Base-by-base conservation (phyloP, 2,113 vertebrate species). In the Istiophorus platypterus region DNA sequence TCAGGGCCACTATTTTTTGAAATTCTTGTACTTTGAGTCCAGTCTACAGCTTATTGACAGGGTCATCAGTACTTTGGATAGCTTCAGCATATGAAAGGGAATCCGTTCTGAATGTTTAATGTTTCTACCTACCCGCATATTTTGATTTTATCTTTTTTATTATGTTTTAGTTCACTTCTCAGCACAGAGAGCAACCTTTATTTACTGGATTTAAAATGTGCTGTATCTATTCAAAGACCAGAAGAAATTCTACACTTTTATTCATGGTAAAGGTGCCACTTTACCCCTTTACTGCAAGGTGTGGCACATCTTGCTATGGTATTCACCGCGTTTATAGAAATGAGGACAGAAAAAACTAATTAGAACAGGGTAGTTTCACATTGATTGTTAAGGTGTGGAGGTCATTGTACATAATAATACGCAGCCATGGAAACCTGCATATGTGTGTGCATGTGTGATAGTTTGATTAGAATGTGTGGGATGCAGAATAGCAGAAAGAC, bases 401-500 rank as follows among this genome's bases (percentile, higher is more conserved):
- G 77, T 20, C 24, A 31, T 65, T 67, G n/a, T 47, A 68, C 11
- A 42, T 58, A 58, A 79, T 47, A 18, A 85, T 42, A 76, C 84
- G 84, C 54, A 88, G 27, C 49, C 5, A 13, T 4, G 14, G 47
- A 29, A 84, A 52, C 49, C 37, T 76, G 26, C 22, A 31, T 59
- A 9, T 24, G 9, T n/a, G n/a, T 59, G 27, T 66, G 31, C 68
- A 27, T 72, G 63, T 52, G 62, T 62, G 22, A 47, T 34, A 22
- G 24, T 59, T 34, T 88, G 68, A 91, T 88, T 89, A 80, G 49
- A 76, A 76, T 68, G 84, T 86, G 88, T 88, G 77, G 84, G 88
- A 71, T 80, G 81, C 65, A 58, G 68, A 83, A 63, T 14, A 75
- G 74, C 65, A 85, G 78, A 76, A 24, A 77, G 82, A 54, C 78